Evolutionary conservation across 2,888 invertebrate genomes (phyloP), one percentile per base, ranked within the genome.

Genomic region (Hydrotaea diabolus): DNA sequence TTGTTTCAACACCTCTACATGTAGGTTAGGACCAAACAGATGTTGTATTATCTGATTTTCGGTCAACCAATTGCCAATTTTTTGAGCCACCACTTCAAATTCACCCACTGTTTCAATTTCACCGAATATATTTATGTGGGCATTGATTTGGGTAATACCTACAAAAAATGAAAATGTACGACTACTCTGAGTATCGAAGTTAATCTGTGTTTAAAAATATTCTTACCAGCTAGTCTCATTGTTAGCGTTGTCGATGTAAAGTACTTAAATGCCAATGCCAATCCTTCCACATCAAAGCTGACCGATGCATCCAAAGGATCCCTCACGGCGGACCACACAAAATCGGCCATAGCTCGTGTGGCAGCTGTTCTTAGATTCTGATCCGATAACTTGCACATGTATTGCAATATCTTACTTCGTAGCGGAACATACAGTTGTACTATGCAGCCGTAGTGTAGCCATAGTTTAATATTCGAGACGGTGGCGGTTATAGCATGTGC

Each of bases 21-120:
- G 98, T 87, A 98, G 94, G 93, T 98, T 98, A 39, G 98, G 98
- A n/a, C 98, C 98, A 93, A 98, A 98, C 82, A 98, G 95, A 91
- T 98, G 98, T 88, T 97, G 96, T 87, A 98, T 96, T 85, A 98
- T 97, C 91, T 96, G 97, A 92, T 97, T 96, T 86, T 95, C 95
- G 0, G 97, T 96, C 21, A 98, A 93, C 98, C 98, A 98, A 87
- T 96, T 95, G 0, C 97, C 97, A 87, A 98, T 94, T 87, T 95
- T 95, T 87, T 96, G 96, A 0, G 97, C 97, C 43, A 97, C 96
- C 36, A 96, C 93, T 90, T 98, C 98, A 0, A 96, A 96, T 90
- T 98, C 97, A 0, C 96, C 95, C 43, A 96, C 97, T 75, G 97
- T 97, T 90, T 97, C 97, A 80, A 98, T 94, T 90, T 98, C 98